These are phyloP conservation scores for Frankliniella fusca DNA, from an alignment of 2,888 invertebrate genomes.

Conservation along the genomic window DNA sequence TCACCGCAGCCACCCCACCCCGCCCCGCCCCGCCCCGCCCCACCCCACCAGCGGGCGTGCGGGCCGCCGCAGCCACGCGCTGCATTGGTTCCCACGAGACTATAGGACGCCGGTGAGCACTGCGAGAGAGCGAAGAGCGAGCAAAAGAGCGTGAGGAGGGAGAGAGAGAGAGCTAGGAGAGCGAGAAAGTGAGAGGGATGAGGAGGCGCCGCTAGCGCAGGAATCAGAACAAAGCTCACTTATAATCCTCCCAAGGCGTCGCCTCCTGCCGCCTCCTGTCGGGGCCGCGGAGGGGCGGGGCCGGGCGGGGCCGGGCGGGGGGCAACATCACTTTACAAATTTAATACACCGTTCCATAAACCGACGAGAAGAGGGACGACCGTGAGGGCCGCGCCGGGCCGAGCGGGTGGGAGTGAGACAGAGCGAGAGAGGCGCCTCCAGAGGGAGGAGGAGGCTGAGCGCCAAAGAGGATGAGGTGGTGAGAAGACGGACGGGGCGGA, in stretches of 20 bases:
- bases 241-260: slow-evolving; percentile 1
- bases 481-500: no score
- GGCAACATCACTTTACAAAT: slow-evolving; percentile 20
- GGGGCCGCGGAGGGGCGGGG: neutral
- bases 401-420: neutral
- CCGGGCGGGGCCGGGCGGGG: neutral
- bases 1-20: neutral
- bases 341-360: slow-evolving; percentile 23
- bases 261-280: neutral
- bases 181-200: neutral
- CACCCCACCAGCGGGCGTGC: no score
- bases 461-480: no score
- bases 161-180: no score
- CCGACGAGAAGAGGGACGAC: neutral
- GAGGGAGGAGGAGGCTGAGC: no score
- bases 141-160: no score
- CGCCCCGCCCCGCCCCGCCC: neutral
- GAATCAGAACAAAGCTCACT: slow-evolving; percentile 10
- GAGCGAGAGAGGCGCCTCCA: neutral
- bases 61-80: neutral
- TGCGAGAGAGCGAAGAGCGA: no score
- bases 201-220: neutral
- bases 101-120: neutral
- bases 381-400: neutral
- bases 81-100: slow-evolving; percentile 1